Conservation (phyloP, 2,797 vertebrate genomes). For the Chloroceryle inda region DNA sequence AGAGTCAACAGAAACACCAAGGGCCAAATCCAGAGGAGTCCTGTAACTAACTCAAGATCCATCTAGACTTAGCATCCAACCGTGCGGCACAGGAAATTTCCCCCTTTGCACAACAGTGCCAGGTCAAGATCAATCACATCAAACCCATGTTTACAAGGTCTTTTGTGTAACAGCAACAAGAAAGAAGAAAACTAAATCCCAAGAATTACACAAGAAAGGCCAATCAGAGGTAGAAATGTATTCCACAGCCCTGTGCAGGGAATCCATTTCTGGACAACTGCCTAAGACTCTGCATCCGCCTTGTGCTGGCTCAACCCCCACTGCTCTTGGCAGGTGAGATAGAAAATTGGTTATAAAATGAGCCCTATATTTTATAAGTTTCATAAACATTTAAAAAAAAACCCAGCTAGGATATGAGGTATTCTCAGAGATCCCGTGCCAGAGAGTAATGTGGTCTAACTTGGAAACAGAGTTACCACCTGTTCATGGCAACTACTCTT, state of each 20-base stretch:
- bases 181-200: background rate
- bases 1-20: conserved; percentile 50
- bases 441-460: conserved; percentile 68
- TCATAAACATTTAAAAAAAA: conserved; percentile 68
- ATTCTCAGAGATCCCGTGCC: conserved; percentile 54
- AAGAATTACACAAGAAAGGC: background rate
- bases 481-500: conserved; percentile 65
- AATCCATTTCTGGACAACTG: conserved; percentile 66
- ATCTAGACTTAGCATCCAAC: background rate
- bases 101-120: background rate
- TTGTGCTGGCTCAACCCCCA: conserved; percentile 58
- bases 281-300: conserved; percentile 60
- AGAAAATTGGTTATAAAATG: conserved; percentile 68
- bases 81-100: background rate
- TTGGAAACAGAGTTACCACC: conserved; percentile 76
- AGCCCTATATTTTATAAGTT: conserved; percentile 71
- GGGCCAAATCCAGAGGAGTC: background rate
- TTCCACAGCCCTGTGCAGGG: background rate
- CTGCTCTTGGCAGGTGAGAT: conserved; percentile 67
- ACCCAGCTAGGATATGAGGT: conserved; percentile 42
- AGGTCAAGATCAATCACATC: background rate
- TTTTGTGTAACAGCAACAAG: background rate
- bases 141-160: background rate
- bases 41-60: background rate
- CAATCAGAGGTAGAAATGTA: conserved; percentile 20